Evolutionary conservation across 1,140 invertebrate species (phyloP).

Genomic region (Brachystomella parvula): DNA sequence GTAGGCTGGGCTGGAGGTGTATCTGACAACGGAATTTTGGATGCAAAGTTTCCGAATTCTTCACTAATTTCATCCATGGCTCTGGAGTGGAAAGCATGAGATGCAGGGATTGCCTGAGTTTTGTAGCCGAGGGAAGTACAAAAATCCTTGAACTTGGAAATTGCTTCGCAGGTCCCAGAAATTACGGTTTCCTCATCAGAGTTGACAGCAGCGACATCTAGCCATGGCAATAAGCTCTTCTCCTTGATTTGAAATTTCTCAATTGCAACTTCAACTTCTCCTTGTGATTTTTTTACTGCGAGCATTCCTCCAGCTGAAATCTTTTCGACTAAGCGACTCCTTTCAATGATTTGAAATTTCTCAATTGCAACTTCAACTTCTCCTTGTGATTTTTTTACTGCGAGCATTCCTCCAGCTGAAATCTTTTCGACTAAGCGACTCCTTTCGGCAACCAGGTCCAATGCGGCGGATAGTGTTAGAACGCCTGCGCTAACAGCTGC

Average conservation of each 20-base stretch:
- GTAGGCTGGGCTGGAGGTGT: not conserved
- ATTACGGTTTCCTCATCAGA: slow-evolving; percentile 9
- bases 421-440: slow-evolving; percentile 14
- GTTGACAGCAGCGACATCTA: slow-evolving; percentile 17
- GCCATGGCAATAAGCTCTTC: not conserved
- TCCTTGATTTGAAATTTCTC: not conserved
- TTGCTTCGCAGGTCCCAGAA: not conserved
- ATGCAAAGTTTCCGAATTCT: not conserved
- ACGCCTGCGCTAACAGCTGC: slow-evolving; percentile 22
- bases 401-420: slow-evolving; percentile 18
- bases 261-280: not conserved
- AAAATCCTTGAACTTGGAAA: not conserved
- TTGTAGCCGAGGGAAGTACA: not conserved
- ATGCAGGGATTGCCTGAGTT: not conserved
- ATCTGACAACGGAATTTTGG: not conserved
- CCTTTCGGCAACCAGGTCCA: slow-evolving; percentile 20
- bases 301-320: slow-evolving; percentile 16
- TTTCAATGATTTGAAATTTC: not conserved
- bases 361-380: not conserved
- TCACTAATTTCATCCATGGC: slow-evolving; percentile 12
- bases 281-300: slow-evolving; percentile 1
- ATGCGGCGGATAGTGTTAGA: slow-evolving; percentile 14
- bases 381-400: not conserved
- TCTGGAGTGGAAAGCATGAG: slow-evolving; percentile 18
- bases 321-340: slow-evolving; percentile 17